Conservation (phyloP, 2,888 invertebrate genomes). For the Campoplex capitator region DNA sequence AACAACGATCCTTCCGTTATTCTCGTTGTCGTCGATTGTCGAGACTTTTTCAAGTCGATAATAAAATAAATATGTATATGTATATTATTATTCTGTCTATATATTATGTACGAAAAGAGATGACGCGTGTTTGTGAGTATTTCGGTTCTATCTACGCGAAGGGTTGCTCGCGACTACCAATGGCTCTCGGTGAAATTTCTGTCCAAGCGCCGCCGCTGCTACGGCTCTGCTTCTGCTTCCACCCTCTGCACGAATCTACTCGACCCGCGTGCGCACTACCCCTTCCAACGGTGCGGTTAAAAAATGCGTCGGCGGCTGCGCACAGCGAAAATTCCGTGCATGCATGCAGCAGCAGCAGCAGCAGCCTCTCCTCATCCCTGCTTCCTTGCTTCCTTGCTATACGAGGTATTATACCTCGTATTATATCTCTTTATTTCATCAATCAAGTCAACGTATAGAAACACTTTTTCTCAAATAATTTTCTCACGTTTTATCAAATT, state of each 20-base stretch:
- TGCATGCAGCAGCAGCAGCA: no score
- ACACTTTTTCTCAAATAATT: no score
- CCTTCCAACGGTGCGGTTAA: conserved; percentile 22
- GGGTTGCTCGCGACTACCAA: conserved; percentile 56
- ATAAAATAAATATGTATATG: conserved; percentile 72
- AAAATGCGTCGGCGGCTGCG: conserved; percentile 62
- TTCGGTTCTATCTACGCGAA: conserved; percentile 32
- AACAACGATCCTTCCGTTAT: conserved; percentile 47
- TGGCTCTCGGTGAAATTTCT: conserved; percentile 48
- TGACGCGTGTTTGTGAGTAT: conserved; percentile 47
- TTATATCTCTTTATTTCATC: not conserved
- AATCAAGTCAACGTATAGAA: no score
- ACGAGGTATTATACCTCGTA: no score
- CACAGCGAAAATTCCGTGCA: conserved; percentile 10
- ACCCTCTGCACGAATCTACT: conserved; percentile 64
- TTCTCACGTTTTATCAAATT: no score
- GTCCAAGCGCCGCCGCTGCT: not conserved
- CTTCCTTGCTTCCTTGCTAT: no score
- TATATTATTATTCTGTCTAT: conserved; percentile 56
- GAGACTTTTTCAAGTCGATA: conserved; percentile 60
- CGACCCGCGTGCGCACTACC: conserved; percentile 71
- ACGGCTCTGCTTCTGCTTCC: conserved; percentile 75
- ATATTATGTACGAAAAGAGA: conserved; percentile 35
- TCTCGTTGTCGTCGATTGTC: not conserved
- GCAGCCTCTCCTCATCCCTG: no score